These are phyloP conservation scores for Notolepis coatsorum DNA, from an alignment of 2,797 vertebrate species.

Conservation along the genomic window DNA sequence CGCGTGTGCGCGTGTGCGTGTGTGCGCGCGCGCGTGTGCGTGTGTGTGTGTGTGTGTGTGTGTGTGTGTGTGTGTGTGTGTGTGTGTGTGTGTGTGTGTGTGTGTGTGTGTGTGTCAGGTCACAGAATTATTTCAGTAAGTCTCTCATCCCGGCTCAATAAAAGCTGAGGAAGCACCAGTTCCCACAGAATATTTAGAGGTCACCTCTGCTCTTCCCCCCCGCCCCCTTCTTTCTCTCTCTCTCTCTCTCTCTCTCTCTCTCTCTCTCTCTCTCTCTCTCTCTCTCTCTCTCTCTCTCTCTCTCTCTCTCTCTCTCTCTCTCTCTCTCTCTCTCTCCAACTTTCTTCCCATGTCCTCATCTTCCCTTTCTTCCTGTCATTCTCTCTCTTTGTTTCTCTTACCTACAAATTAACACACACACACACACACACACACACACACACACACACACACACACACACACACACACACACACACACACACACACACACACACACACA, in stretches of 20 bases:
- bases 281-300: too few species aligned
- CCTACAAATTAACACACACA: not conserved
- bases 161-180: constrained; percentile 4
- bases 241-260: not conserved
- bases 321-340: too few species aligned
- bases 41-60: constrained; percentile 2
- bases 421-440: not conserved
- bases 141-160: not conserved
- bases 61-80: constrained; percentile 10
- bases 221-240: not conserved
- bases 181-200: constrained; percentile 3
- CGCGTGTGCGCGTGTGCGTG: too few species aligned
- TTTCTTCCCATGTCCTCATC: too few species aligned
- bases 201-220: not conserved
- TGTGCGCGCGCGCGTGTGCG: not conserved
- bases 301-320: too few species aligned
- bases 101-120: constrained; percentile 1
- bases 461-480: too few species aligned
- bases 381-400: not conserved
- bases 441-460: too few species aligned
- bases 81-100: not conserved
- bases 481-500: too few species aligned
- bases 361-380: not conserved
- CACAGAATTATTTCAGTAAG: not conserved
- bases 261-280: too few species aligned